Conservation (phyloP, 2,113 vertebrate species). For the Silurus glanis region DNA sequence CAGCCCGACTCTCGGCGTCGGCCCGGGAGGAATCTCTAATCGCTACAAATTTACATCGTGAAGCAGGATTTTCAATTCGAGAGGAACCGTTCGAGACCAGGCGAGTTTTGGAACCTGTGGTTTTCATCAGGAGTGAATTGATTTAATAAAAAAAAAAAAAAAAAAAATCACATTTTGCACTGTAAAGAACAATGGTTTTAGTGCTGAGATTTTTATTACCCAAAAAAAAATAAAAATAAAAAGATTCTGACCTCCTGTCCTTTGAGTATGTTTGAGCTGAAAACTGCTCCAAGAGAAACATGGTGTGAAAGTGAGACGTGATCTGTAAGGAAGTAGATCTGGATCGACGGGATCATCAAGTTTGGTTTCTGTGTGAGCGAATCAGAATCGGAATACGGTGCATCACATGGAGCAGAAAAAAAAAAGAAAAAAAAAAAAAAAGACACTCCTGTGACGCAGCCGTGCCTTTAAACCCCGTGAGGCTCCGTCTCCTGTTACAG, state of each 20-base stretch:
- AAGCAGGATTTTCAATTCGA: background rate
- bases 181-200: background rate
- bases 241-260: background rate
- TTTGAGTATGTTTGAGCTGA: background rate
- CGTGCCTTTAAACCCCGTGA: background rate
- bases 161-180: background rate
- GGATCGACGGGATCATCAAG: background rate
- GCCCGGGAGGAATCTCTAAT: background rate
- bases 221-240: background rate
- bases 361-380: background rate
- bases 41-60: background rate
- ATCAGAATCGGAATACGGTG: background rate
- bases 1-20: background rate
- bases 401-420: background rate
- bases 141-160: background rate
- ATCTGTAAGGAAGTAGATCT: background rate
- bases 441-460: background rate
- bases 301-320: background rate
- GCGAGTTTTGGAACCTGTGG: background rate
- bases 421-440: no score
- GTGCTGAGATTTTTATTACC: background rate
- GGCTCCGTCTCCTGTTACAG: background rate
- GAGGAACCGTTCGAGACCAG: background rate
- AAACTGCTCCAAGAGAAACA: background rate
- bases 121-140: background rate